Evolutionary conservation across 2,797 vertebrate genomes (phyloP), one percentile per base, ranked within the genome.

Genomic region (Synaphobranchus kaupii): DNA sequence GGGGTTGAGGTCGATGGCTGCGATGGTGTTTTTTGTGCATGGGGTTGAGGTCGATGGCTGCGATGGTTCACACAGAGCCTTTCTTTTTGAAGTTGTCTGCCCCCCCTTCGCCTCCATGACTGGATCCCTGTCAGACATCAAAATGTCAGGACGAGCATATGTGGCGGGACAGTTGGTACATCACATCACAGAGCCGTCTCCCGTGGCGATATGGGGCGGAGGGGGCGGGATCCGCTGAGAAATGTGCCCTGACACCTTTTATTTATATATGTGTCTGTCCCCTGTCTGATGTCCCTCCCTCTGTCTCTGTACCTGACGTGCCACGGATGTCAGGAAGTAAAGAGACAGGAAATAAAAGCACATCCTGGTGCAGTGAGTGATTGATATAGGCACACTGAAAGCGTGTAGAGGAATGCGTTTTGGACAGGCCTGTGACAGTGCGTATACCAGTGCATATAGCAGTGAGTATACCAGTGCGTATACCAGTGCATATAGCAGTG

Each of bases 141-240:
- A 91, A 90, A 91, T 91, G 89, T 89, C 90, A 90, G 87, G 88
- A 90, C 90, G 89, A 89, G 89, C 89, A 91, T 91, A 91, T 88
- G 90, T 89, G 22, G 60, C 5, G 60, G 87, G 89, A 88, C 83
- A 86, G 86, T 91, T 89, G 83, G 84, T 86, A 85, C 28, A 78
- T 80, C 87, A 86, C 87, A 89, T 91, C 88, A 85, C 89, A 86
- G 87, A 54, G 60, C 88, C 88, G 90, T 90, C 89, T 89, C 89
- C 90, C 89, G 76, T 84, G 89, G 91, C 89, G 68, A 90, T 86
- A 39, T 83, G 83, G 84, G 87, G 85, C 78, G 85, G 87, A 78
- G 85, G 84, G 48, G 68, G 44, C 39, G 15, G 84, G 85, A 84
- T 84, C 82, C 71, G 22, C 86, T 88, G 89, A 86, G 90, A 90